Base-by-base conservation (phyloP, 2,888 invertebrate genomes). In the Ametastegia equiseti region DNA sequence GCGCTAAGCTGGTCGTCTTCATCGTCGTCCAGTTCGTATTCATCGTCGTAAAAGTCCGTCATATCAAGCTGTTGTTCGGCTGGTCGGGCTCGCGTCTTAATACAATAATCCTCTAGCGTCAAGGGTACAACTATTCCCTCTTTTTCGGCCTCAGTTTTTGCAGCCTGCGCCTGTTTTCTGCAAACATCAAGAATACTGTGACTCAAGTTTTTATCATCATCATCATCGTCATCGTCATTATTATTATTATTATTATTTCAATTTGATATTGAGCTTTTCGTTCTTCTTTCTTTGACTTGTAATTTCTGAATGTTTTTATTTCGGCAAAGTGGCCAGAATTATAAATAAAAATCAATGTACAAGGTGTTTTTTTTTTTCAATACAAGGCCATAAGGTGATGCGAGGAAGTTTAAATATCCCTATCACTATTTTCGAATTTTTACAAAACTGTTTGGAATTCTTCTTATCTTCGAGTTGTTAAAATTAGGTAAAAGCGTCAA, bases 81-180 rank as follows among this genome's bases (percentile, higher is more conserved):
- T 13, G 97, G 96, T 93, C 97, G 97, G 86, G 97, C 96, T 92
- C 96, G 96, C 67, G 97, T 97, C 92, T 97, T 97, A 90, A 99
- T 97, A 93, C 99, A 99, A 93, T 99, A 99, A 92, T 99, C 99
- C 93, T 99, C 99, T 90, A 99, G 93, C 2, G 99, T 99, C 87
- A 97, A 95, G 13, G 99, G 99, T 87, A 99, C 99, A 80, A 96
- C 96, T 84, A 99, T 98, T 85, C 98, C 98, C 92, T 99, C 99
- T 85, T 97, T 96, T 91, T 98, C 98, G 0, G 99, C 99, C 85
- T 99, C 99, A 77, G 96, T 95, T 90, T 98, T 96, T 45, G 99
- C 98, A 30, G 97, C 97, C 91, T 97, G 96, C 19, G 99, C 99
- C 94, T 99, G 99, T 93, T 98, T 99, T 90, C 99, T 99, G 91